A percentile compares a stretch with the other conserved stretches of the same genome.
Conservation (phyloP, 2,888 invertebrate species). For the Acrobasis consociella region DNA sequence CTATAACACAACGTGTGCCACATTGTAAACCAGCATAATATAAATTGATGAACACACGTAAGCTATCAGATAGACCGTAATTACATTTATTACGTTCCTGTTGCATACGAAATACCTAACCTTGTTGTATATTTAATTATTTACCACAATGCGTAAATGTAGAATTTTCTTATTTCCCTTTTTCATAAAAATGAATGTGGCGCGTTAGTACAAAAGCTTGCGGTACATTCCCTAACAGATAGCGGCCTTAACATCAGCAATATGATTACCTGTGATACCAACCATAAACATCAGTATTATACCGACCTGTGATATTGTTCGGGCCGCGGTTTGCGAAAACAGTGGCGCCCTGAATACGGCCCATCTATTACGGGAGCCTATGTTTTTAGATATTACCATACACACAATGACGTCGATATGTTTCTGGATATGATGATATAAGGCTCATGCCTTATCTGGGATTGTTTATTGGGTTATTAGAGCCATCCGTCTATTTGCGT, state of each 20-base stretch:
- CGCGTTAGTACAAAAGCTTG: background rate
- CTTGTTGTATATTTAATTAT: too few relatives aligned
- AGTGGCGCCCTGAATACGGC: conserved; percentile 5
- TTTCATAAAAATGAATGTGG: too few relatives aligned
- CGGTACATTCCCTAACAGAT: background rate
- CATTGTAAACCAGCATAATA: too few relatives aligned
- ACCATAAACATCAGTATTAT: background rate
- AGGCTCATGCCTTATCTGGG: background rate
- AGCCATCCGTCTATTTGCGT: too few relatives aligned
- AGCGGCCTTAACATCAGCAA: too few relatives aligned
- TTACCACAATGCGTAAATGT: too few relatives aligned
- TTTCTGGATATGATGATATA: conserved; percentile 5
- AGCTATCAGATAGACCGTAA: too few relatives aligned
- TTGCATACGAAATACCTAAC: too few relatives aligned
- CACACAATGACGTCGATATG: background rate
- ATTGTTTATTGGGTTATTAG: background rate
- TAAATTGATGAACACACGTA: too few relatives aligned
- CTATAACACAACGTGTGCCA: too few relatives aligned
- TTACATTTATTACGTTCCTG: too few relatives aligned
- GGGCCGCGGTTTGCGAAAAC: conserved; percentile 9
- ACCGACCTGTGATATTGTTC: conserved; percentile 15
- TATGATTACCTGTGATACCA: background rate
- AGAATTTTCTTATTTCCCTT: background rate
- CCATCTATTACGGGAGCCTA: conserved; percentile 5
- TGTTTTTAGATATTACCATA: background rate